A percentile compares a stretch with the other conserved stretches of the same genome.
These are phyloP conservation scores for Pelosia muscerda DNA, from an alignment of 2,888 invertebrate genomes.

Conservation along the genomic window DNA sequence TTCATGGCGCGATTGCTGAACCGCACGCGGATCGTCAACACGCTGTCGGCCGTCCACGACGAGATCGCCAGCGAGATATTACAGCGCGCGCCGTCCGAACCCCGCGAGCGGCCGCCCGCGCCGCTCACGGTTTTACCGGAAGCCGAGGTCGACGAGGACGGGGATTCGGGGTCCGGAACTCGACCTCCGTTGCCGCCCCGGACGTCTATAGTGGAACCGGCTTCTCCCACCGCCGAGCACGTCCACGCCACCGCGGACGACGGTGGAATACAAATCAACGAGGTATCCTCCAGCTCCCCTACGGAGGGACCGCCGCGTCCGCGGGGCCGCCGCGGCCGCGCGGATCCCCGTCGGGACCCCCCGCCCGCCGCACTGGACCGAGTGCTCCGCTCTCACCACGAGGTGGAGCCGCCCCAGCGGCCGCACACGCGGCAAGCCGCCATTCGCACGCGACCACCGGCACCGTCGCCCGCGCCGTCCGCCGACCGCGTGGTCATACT, in stretches of 20 bases:
- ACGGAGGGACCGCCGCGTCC: slow-evolving; percentile 73
- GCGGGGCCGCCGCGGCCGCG: slow-evolving; percentile 65
- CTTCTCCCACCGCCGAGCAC: slow-evolving; percentile 22
- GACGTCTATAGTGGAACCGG: slow-evolving; percentile 26
- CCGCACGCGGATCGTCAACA: slow-evolving; percentile 75
- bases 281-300: slow-evolving; percentile 89
- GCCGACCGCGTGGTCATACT: slow-evolving; percentile 75
- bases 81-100: slow-evolving; percentile 39
- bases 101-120: slow-evolving; percentile 42
- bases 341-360: slow-evolving; percentile 57
- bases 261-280: slow-evolving; percentile 89
- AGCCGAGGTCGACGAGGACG: slow-evolving; percentile 38
- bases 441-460: slow-evolving; percentile 50
- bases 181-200: slow-evolving; percentile 43
- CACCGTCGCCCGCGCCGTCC: slow-evolving; percentile 43
- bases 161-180: slow-evolving; percentile 30
- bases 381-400: slow-evolving; percentile 81
- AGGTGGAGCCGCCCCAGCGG: slow-evolving; percentile 62
- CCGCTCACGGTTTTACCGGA: slow-evolving; percentile 40
- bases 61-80: slow-evolving; percentile 61
- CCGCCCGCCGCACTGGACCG: slow-evolving; percentile 66
- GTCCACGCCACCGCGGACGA: slow-evolving; percentile 54
- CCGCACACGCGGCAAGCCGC: slow-evolving; percentile 67
- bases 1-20: slow-evolving; percentile 81
- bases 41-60: slow-evolving; percentile 75